Conservation (phyloP, 2,888 invertebrate genomes). For the Hyppa rectilinea region DNA sequence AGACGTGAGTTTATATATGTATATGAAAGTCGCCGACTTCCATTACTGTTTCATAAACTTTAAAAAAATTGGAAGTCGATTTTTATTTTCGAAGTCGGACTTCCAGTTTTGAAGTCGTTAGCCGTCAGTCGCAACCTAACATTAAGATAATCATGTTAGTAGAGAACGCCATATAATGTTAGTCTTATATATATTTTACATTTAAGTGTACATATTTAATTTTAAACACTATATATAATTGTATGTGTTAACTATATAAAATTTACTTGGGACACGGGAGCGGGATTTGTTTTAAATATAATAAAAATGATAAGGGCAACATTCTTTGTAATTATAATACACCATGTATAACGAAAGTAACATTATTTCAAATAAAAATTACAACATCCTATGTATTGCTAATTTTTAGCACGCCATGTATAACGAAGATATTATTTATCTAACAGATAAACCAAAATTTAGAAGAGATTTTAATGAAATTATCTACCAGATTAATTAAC, state of each 20-base stretch:
- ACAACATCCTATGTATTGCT: not conserved
- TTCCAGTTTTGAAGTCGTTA: conserved; percentile 25
- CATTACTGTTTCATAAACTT: not conserved
- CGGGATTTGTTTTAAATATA: conserved; percentile 1
- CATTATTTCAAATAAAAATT: not conserved
- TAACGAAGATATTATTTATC: not conserved
- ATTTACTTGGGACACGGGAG: conserved; percentile 16
- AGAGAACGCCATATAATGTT: conserved; percentile 62
- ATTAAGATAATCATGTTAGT: conserved; percentile 47
- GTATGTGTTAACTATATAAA: conserved; percentile 12
- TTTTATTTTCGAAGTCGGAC: conserved; percentile 7
- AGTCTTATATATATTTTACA: conserved; percentile 62
- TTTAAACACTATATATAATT: conserved; percentile 23
- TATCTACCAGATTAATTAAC: not conserved
- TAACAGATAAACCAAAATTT: not conserved
- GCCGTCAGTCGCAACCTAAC: conserved; percentile 20
- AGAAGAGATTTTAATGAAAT: not conserved
- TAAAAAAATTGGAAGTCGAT: not conserved
- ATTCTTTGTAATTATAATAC: not conserved
- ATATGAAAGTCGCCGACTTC: not conserved
- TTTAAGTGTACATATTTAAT: conserved; percentile 60
- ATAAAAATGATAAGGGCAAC: not conserved
- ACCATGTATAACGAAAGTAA: not conserved
- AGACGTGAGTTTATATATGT: no score
- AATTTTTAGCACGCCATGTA: not conserved